Evolutionary conservation across 1,140 invertebrate species (phyloP).

Genomic region (Aleiodes sp.): DNA sequence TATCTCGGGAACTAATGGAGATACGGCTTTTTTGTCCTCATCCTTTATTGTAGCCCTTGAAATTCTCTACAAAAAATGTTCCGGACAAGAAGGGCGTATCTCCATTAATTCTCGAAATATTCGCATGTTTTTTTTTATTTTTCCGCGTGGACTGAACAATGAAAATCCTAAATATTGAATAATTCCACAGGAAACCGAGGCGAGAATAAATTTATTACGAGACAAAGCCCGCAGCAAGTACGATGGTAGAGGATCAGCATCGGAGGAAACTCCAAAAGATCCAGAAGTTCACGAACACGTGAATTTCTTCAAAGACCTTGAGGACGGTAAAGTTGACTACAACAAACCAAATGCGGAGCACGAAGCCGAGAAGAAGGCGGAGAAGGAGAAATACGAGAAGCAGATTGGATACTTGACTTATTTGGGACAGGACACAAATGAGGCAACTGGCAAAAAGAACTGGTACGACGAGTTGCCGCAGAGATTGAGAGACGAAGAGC

Average conservation of each 20-base stretch:
- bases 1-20: too few species aligned
- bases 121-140: conserved; percentile 26
- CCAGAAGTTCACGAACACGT: conserved; percentile 71
- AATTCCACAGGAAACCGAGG: conserved; percentile 85
- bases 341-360: conserved; percentile 84
- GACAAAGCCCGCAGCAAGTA: conserved; percentile 71
- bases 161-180: background rate
- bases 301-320: conserved; percentile 91
- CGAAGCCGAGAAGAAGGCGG: conserved; percentile 90
- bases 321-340: conserved; percentile 73
- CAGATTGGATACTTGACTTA: conserved; percentile 97
- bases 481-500: conserved; percentile 54
- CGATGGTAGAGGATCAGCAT: conserved; percentile 42
- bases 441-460: conserved; percentile 80
- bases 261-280: conserved; percentile 29
- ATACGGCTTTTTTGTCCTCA: too few species aligned
- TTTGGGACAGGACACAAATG: conserved; percentile 92
- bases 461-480: conserved; percentile 83
- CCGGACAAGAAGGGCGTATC: too few species aligned
- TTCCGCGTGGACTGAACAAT: too few species aligned
- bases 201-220: conserved; percentile 80
- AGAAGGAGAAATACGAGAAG: conserved; percentile 97
- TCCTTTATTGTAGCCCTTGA: too few species aligned
- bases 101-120: too few species aligned
- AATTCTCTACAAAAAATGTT: too few species aligned